Evolutionary conservation across 1,140 invertebrate genomes (phyloP), one percentile per base, ranked within the genome.

Genomic region (Drosophila guanche): DNA sequence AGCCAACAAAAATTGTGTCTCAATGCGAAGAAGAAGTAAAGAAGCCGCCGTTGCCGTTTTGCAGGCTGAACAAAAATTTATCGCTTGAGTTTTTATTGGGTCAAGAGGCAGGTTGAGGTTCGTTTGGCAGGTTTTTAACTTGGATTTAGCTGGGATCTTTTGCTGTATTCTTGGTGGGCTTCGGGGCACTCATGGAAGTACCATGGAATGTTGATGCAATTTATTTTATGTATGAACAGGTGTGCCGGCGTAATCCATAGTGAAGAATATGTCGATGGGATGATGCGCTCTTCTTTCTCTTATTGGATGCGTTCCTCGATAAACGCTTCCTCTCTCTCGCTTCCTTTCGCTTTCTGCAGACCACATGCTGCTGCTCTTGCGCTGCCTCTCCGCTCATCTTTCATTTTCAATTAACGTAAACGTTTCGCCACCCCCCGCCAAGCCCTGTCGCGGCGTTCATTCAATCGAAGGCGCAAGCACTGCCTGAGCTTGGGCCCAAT

Each of bases 91-190:
- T 60, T 78, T 81, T 83, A 83, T 81, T 81, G 62, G 79, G 79
- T 81, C 79, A 81, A 78, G 74, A 61, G 79, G 74, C 79, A 78
- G 79, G 79, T 83, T 68, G 74, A 78, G 79, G 79, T 83, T 81
- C 33, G 40, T 33, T 71, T 41, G 33, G 63, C 63, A 47, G 41
- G 66, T 70, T 70, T 70, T 22, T 47, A 7, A 16, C 33, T 40
- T 51, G 43, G 37, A 20, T 45, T 27, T 33, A 20, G 41, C 16
- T 48, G 40, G 37, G 23, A n/a, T 25, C 37, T 41, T 25, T 43
- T 47, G 58, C 43, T 41, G 62, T 43, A 45, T 83, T 75, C 79
- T 62, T 57, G 78, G 78, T 81, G 78, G 78, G 67, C 73, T 67
- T 10, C 33, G 10, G 29, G 29, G 43, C 42, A 59, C n/a, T 40